Evolutionary conservation across 1,140 invertebrate species (phyloP), one percentile per base, ranked within the genome.

Genomic region (Goniozus legneri): DNA sequence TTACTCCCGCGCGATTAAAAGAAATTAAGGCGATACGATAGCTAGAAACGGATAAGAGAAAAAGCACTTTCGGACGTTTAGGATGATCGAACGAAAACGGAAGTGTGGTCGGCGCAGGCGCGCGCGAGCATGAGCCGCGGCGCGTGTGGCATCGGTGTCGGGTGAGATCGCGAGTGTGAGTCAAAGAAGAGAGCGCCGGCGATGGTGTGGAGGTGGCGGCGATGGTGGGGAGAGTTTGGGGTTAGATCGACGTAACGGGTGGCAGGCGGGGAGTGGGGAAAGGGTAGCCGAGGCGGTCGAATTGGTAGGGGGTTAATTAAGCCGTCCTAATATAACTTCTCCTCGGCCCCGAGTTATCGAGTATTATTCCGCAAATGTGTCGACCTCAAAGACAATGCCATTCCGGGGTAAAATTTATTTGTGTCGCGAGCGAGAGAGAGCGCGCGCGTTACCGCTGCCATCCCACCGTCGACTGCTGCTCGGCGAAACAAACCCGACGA

Each of bases 301-400:
- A 30, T 8, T 54, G 58, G 60, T 57, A 58, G 61, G 59, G 55
- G 58, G 60, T 69, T 67, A 67, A 67, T 69, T 67, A 69, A 65
- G 57, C 57, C 55, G 47, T 60, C 58, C 63, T 65, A 67, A 66
- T 67, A 66, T 61, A 65, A 66, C 65, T 69, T 65, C 58, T 62
- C 50, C 51, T 48, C 51, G 46, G 47, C 39, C 51, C 47, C 55
- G 60, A 60, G 54, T 67, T 67, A 67, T 67, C 59, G 61, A 63
- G 62, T 60, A 65, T 69, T 65, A 69, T 64, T 60, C 58, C 49
- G 42, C 56, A 58, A 69, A 67, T 65, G 61, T 65, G 60, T 60
- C 60, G 62, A 68, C 64, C 64, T 66, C 62, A 62, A 67, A 66
- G 65, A 67, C 65, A 68, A 65, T 64, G 65, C 60, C 64, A 60